Evolutionary conservation across 2,113 vertebrate genomes (phyloP), one percentile per base, ranked within the genome.

Genomic region (Puntigrus tetrazona): DNA sequence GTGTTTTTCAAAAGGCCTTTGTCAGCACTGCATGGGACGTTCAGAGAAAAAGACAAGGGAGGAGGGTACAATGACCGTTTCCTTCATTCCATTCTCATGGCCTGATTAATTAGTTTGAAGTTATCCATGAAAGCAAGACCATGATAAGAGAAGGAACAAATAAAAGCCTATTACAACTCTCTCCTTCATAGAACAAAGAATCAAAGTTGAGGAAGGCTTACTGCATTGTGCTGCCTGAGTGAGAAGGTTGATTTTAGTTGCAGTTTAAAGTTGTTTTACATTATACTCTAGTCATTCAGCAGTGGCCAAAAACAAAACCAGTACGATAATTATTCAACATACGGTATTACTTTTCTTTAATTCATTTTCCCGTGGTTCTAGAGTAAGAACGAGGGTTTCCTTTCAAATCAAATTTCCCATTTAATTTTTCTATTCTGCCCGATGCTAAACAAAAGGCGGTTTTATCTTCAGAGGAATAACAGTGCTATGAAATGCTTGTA

Each of bases 41-140:
- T 82, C 34, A 36, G 13, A 34, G 47, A 57, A 69, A 86, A 4
- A 55, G 38, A 45, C 41, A 38, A 69, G 38, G 47, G 55, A 61
- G 45, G 45, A 76, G 10, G 34, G 6, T 4, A 76, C 45, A 75
- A 36, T 27, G 88, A 87, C 88, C 89, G 67, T 87, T 91, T 87
- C 88, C 85, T 81, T 85, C 85, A 57, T 72, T 74, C 55, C 84
- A 55, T 76, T 75, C 57, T 75, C 38, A 29, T 69, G 85, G 83
- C 80, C 87, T 89, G 89, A 92, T 93, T 93, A 93, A 94, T 94
- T 91, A 92, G 87, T 89, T 92, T 87, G 87, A 86, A 92, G 90
- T 92, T 92, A 91, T 90, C 91, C 89, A 87, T 92, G 92, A 92
- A 93, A 91, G 92, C 87, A 92, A 93, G 91, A 91, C 89, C 77